Evolutionary conservation across 2,888 invertebrate species (phyloP).

Genomic region (Himalopsyche kuldschensis): DNA sequence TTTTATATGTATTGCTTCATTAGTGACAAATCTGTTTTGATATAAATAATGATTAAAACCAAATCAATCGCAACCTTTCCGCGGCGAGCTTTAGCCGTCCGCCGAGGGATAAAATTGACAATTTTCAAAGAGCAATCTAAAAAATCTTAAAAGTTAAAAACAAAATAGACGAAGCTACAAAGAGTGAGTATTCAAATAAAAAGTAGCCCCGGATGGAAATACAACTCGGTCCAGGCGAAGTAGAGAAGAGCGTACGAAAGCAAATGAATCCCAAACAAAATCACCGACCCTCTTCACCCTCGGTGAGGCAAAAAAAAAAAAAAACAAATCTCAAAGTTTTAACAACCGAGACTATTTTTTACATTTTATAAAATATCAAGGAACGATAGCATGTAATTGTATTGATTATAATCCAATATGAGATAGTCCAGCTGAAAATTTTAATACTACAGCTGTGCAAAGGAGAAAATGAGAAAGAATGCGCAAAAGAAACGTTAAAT

Average conservation of each 20-base stretch:
- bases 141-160: slow-evolving; percentile 12
- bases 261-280: slow-evolving; percentile 34
- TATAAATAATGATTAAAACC: slow-evolving; percentile 27
- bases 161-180: slow-evolving; percentile 21
- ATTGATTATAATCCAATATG: slow-evolving; percentile 22
- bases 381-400: slow-evolving; percentile 21
- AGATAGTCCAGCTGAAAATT: slow-evolving; percentile 18
- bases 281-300: neutral
- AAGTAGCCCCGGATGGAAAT: neutral
- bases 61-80: neutral
- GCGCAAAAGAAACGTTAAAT: slow-evolving; percentile 11
- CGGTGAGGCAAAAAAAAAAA: slow-evolving; percentile 19
- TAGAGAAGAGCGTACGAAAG: slow-evolving; percentile 29
- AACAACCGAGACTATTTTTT: neutral
- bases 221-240: neutral
- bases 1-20: slow-evolving; percentile 40
- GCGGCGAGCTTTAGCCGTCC: neutral
- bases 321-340: slow-evolving; percentile 22
- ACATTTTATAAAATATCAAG: slow-evolving; percentile 12
- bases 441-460: slow-evolving; percentile 14
- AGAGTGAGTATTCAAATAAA: slow-evolving; percentile 28
- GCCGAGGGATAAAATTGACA: neutral
- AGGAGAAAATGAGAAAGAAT: slow-evolving; percentile 14
- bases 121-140: slow-evolving; percentile 13
- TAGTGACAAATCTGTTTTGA: slow-evolving; percentile 33